Conservation (phyloP, 2,113 vertebrate species). For the Phyllostomus discolor region DNA sequence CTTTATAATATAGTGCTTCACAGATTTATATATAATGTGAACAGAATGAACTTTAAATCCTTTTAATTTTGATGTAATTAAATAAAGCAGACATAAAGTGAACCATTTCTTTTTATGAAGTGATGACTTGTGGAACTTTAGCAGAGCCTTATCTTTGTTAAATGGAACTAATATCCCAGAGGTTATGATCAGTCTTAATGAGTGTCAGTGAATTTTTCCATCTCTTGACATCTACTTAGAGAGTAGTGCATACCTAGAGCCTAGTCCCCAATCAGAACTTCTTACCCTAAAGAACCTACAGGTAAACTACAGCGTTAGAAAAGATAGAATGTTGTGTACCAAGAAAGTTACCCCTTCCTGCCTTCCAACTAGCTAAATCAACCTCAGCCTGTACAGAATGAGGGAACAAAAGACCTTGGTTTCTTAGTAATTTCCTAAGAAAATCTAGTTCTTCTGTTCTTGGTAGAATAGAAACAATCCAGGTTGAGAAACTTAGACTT, state of each 20-base stretch:
- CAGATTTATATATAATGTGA: neutral
- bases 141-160: neutral
- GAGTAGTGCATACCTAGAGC: neutral
- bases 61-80: neutral
- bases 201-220: neutral
- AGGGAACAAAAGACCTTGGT: neutral
- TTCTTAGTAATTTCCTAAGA: neutral
- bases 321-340: neutral
- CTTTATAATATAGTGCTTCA: neutral
- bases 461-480: neutral
- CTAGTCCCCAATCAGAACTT: neutral
- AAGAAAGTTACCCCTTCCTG: neutral
- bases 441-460: neutral
- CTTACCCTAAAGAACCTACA: neutral
- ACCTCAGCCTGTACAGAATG: neutral
- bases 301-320: neutral
- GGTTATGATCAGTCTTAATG: neutral
- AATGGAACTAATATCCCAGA: neutral
- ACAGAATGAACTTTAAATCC: neutral
- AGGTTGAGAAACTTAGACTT: neutral
- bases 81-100: neutral
- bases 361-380: neutral
- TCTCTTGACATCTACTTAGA: neutral
- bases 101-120: neutral
- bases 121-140: neutral